Evolutionary conservation across 2,888 invertebrate genomes (phyloP), one percentile per base, ranked within the genome.

Genomic region (Kuschelorhynchus macadamiae): DNA sequence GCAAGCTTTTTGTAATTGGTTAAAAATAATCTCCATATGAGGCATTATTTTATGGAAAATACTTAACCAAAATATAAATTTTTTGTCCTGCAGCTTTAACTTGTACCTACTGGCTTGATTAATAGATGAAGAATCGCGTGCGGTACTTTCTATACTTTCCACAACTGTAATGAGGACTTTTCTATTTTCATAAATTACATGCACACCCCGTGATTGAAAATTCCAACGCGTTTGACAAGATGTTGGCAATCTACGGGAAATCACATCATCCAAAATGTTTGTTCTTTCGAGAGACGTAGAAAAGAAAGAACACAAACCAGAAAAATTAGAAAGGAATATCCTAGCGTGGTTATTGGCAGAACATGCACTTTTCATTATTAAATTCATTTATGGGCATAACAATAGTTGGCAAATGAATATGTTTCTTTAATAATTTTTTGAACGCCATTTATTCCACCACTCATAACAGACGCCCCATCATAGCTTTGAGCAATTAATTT

Each of bases 241-340:
- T 25, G n/a, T 7, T 25, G 25, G 7, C 25, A 25, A 7, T 7
- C 7, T 25, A 7, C 25, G 3, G 7, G 3, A 5, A 25, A 25
- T 7, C 3, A 25, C 25, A 3, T 25, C 25, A 25, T 25, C 25
- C 25, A 5, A 5, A 25, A 25, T 25, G 3, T 3, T 25, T 25
- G 25, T 25, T 7, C 25, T 25, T 25, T 25, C 4, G 7, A 7
- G 7, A 25, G 46, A 30, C 77, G 77, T 61, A 76, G 77, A 8
- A 56, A 67, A 32, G 18, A 18, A 21, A 64, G 44, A 25, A 7
- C 25, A 25, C 25, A 25, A 25, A 32, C 16, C 18, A 49, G 63
- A 60, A 8, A 44, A 53, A 21, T 16, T 17, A 57, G 17, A 12
- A 25, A 25, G 14, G 16, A 8, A 46, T 16, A 46, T 16, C 16